A percentile compares a stretch with the other conserved stretches of the same genome.
phyloP scores from a whole-genome alignment of 2,113 vertebrate genomes.

The Tragelaphus imberbis region DNA sequence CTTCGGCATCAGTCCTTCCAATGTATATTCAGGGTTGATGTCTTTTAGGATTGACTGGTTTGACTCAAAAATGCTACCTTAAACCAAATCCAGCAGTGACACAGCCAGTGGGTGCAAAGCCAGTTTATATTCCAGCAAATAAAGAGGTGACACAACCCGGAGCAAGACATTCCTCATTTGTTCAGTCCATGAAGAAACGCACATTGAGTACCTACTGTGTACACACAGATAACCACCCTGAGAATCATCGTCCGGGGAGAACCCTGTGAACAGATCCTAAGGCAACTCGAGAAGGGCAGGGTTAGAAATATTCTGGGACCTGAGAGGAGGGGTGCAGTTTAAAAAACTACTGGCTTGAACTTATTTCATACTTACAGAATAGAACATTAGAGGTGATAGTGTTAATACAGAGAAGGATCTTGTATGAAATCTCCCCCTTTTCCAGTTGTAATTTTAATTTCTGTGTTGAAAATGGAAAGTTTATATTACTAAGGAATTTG shows the following conservation, averaged over 20 bases:
- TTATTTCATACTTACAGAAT: background rate
- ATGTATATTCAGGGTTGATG: background rate
- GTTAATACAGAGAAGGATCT: background rate
- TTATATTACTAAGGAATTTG: conserved; percentile 13
- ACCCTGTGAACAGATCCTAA: background rate
- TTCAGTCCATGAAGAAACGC: background rate
- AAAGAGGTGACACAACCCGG: background rate
- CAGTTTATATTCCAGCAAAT: background rate
- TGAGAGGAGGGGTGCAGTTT: background rate
- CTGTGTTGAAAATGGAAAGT: background rate
- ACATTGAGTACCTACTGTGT: background rate
- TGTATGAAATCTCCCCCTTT: background rate
- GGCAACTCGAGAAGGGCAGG: background rate
- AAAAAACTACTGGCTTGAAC: background rate
- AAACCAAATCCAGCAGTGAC: background rate
- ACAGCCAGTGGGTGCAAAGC: background rate
- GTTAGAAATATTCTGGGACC: background rate
- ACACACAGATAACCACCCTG: background rate
- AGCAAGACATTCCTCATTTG: background rate
- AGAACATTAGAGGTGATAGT: background rate
- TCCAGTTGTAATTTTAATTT: conserved; percentile 13
- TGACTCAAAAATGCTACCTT: background rate
- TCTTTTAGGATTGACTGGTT: background rate
- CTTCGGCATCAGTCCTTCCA: background rate
- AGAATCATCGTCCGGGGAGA: background rate